These are phyloP conservation scores for Argyrosomus regius DNA, from an alignment of 2,797 vertebrate genomes.

Conservation along the genomic window DNA sequence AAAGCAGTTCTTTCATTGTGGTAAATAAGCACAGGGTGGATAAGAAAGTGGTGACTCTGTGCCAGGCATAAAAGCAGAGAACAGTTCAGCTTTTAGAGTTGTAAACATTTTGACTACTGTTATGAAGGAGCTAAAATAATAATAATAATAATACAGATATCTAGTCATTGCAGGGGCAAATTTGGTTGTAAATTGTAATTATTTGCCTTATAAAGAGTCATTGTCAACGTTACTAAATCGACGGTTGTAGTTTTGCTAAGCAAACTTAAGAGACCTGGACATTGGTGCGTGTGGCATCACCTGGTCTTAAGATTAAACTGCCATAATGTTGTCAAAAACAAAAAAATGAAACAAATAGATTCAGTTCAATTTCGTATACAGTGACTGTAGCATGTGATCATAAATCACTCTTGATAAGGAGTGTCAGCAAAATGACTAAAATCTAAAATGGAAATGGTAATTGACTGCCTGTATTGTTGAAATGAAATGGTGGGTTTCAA, in stretches of 20 bases:
- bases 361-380: background rate
- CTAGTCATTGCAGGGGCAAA: background rate
- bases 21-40: background rate
- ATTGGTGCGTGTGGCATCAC: background rate
- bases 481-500: constrained; percentile 5
- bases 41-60: background rate
- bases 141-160: no score
- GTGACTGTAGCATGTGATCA: background rate
- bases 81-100: background rate
- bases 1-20: background rate
- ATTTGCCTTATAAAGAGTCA: background rate
- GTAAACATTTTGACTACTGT: background rate
- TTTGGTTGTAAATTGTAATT: background rate
- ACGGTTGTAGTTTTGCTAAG: background rate
- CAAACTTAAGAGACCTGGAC: background rate
- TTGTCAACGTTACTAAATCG: background rate
- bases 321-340: background rate
- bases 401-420: constrained; percentile 20
- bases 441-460: constrained; percentile 27
- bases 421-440: constrained; percentile 12
- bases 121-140: background rate
- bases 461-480: constrained; percentile 21
- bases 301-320: background rate
- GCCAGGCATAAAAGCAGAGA: background rate
- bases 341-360: background rate